phyloP scores from a whole-genome alignment of 2,888 invertebrate species.

The Sylvicola fuscatus region DNA sequence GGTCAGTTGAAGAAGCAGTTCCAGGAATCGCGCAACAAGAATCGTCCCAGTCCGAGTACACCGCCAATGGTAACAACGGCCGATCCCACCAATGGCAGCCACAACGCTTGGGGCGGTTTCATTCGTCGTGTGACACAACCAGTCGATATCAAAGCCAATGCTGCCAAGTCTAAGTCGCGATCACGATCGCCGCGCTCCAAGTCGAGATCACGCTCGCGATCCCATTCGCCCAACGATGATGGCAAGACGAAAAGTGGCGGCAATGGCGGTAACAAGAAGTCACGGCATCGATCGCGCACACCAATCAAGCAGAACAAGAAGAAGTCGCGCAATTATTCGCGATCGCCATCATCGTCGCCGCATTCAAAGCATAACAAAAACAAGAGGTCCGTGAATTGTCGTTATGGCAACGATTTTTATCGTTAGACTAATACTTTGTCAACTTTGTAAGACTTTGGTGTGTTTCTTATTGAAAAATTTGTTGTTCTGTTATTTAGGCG shows the following conservation, averaged over 20 bases:
- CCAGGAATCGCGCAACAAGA: conserved; percentile 27
- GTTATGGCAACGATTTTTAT: too few relatives aligned
- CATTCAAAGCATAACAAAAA: conserved; percentile 22
- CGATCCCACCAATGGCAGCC: conserved; percentile 35
- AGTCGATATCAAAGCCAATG: conserved; percentile 9
- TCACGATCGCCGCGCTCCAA: conserved; percentile 16
- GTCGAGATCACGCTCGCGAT: conserved; percentile 17
- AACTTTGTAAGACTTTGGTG: neutral
- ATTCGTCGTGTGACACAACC: conserved; percentile 29
- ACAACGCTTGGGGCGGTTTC: conserved; percentile 46
- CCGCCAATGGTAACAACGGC: conserved; percentile 24
- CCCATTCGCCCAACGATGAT: conserved; percentile 15
- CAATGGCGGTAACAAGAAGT: conserved; percentile 10
- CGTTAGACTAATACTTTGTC: too few relatives aligned
- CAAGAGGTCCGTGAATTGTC: conserved; percentile 7
- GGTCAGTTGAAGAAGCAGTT: conserved; percentile 52
- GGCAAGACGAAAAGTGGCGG: neutral
- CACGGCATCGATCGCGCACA: conserved; percentile 11
- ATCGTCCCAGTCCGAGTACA: conserved; percentile 18
- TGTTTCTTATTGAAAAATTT: neutral
- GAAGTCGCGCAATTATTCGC: conserved; percentile 20
- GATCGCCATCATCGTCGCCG: conserved; percentile 21
- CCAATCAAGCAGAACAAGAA: conserved; percentile 20
- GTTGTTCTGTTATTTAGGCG: neutral
- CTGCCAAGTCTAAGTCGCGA: conserved; percentile 11